These are phyloP conservation scores for Shinisaurus crocodilurus DNA, from an alignment of 2,113 vertebrate species.

Conservation along the genomic window DNA sequence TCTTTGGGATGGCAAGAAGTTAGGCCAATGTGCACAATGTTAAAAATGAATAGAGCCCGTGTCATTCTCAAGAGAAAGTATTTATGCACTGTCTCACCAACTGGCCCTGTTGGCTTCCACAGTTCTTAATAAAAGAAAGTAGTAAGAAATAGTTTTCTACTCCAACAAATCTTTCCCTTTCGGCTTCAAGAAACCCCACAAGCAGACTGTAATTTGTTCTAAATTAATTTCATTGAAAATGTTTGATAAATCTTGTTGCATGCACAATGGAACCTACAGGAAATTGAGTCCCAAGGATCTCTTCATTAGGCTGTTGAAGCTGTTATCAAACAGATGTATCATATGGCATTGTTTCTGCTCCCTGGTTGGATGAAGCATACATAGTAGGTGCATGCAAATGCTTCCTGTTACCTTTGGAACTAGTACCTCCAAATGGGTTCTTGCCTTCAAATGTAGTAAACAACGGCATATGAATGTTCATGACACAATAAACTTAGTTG, in stretches of 20 bases:
- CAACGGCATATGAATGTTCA: background rate
- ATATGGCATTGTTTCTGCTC: background rate
- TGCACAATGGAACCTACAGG: background rate
- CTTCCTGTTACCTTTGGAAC: too few relatives aligned
- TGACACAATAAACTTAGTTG: background rate
- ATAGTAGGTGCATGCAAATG: background rate
- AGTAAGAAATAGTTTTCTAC: background rate
- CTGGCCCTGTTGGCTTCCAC: background rate
- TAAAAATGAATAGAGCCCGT: background rate
- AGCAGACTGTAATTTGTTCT: constrained; percentile 21
- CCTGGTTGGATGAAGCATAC: background rate
- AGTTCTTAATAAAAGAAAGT: constrained; percentile 5
- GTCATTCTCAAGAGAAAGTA: background rate
- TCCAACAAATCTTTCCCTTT: background rate
- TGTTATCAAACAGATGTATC: background rate
- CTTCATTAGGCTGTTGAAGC: background rate
- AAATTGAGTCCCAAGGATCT: background rate
- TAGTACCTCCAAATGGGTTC: background rate
- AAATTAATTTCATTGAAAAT: constrained; percentile 17
- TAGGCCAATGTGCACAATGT: background rate
- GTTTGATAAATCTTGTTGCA: constrained; percentile 11
- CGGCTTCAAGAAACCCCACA: background rate
- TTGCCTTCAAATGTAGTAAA: background rate
- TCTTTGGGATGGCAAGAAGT: background rate
- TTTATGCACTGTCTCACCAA: background rate